phyloP scores from a whole-genome alignment of 2,797 vertebrate species.

The Thaleichthys pacificus region DNA sequence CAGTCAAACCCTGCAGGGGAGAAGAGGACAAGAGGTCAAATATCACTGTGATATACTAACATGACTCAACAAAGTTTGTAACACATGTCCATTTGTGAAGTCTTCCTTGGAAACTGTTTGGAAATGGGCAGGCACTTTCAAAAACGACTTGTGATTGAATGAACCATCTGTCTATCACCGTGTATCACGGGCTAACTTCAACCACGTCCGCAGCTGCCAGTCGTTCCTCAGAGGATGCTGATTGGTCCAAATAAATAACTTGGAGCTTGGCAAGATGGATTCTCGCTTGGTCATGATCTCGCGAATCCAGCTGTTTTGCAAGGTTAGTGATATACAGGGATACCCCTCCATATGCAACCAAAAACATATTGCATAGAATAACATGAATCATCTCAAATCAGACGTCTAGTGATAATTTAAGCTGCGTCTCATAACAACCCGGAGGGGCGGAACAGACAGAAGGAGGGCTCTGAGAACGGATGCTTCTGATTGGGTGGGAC shows the following conservation, averaged over 20 bases:
- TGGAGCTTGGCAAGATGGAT: too few relatives aligned
- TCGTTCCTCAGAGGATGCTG: too few relatives aligned
- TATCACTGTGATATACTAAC: conserved; percentile 39
- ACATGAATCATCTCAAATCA: neutral
- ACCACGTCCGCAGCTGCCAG: too few relatives aligned
- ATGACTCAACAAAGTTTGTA: conserved; percentile 15
- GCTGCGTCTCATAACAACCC: neutral
- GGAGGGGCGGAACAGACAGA: neutral
- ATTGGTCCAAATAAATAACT: too few relatives aligned
- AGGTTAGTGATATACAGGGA: neutral
- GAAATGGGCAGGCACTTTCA: too few relatives aligned
- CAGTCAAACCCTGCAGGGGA: conserved; percentile 86
- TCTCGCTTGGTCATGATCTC: too few relatives aligned
- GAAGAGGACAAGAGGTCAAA: conserved; percentile 32
- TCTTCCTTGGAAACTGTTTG: too few relatives aligned
- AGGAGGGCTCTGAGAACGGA: conserved; percentile 35
- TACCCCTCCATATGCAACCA: neutral
- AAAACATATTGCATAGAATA: neutral
- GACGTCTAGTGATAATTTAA: neutral
- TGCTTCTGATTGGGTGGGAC: conserved; percentile 32
- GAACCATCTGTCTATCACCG: too few relatives aligned
- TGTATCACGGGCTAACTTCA: too few relatives aligned
- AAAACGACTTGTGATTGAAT: too few relatives aligned
- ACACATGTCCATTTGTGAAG: too few relatives aligned
- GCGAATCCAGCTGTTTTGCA: neutral